These are phyloP conservation scores for Aphidoletes aphidimyza DNA, from an alignment of 2,888 invertebrate species.

Conservation along the genomic window DNA sequence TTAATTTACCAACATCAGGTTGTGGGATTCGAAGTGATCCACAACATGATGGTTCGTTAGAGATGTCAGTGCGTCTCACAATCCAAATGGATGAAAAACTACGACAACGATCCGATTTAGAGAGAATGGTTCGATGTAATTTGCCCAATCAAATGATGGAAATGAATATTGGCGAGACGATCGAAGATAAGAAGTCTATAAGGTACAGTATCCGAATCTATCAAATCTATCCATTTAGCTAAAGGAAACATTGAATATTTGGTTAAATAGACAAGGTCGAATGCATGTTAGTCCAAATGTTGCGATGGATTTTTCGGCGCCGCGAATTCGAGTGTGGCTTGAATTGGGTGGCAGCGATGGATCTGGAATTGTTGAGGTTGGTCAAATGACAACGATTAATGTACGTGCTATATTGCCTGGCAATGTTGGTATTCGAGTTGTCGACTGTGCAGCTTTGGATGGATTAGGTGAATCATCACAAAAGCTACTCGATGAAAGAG, in stretches of 20 bases:
- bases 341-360: constrained; percentile 70
- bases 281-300: constrained; percentile 68
- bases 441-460: constrained; percentile 82
- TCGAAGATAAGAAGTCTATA: constrained; percentile 48
- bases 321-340: constrained; percentile 77
- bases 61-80: constrained; percentile 75
- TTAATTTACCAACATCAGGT: constrained; percentile 66
- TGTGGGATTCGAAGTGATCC: constrained; percentile 76
- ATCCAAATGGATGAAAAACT: constrained; percentile 80
- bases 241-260: too few relatives aligned
- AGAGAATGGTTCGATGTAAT: constrained; percentile 72
- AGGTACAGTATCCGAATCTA: too few relatives aligned
- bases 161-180: constrained; percentile 59
- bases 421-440: constrained; percentile 78
- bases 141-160: constrained; percentile 64
- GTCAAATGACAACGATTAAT: constrained; percentile 75
- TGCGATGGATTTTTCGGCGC: constrained; percentile 65
- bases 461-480: constrained; percentile 81
- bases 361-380: constrained; percentile 74
- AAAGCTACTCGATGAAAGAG: constrained; percentile 77
- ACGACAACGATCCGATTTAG: constrained; percentile 78
- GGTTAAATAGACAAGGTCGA: constrained; percentile 71
- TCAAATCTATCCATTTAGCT: too few relatives aligned
- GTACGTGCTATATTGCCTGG: constrained; percentile 69
- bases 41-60: constrained; percentile 68